Conservation (phyloP, 2,797 vertebrate species). For the Gobio occitaniae region DNA sequence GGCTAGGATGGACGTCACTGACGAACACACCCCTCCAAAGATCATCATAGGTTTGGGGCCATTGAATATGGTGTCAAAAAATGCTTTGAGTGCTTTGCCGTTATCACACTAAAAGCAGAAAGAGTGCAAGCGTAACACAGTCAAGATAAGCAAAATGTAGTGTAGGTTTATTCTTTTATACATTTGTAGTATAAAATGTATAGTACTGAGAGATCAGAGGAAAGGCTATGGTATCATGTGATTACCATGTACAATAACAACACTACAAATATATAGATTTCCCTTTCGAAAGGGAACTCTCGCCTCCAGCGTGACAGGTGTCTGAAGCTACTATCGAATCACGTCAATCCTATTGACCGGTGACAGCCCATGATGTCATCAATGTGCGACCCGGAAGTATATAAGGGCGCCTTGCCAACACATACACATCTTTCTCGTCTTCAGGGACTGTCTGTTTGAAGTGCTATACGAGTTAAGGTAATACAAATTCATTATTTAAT, state of each 20-base stretch:
- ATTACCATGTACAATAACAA: not conserved
- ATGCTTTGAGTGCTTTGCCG: constrained; percentile 85
- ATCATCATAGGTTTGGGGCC: constrained; percentile 89
- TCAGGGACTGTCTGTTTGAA: no score
- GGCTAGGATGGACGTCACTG: constrained; percentile 86
- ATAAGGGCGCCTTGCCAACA: no score
- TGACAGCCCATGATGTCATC: no score
- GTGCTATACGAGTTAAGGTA: no score
- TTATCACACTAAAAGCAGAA: constrained; percentile 80
- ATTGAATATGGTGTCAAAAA: constrained; percentile 92
- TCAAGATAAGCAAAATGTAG: not conserved
- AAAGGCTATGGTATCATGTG: not conserved
- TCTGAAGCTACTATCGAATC: no score
- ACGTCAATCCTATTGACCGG: no score
- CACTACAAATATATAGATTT: not conserved
- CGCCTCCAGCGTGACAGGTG: no score
- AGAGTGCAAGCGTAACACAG: not conserved
- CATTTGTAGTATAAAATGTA: not conserved
- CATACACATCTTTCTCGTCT: no score
- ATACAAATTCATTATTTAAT: no score
- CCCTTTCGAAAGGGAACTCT: no score
- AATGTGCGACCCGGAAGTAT: no score
- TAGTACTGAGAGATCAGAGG: not conserved
- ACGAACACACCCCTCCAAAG: constrained; percentile 90
- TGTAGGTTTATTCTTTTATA: no score